Conservation (phyloP, 2,113 vertebrate species). For the Toxotes jaculatrix region DNA sequence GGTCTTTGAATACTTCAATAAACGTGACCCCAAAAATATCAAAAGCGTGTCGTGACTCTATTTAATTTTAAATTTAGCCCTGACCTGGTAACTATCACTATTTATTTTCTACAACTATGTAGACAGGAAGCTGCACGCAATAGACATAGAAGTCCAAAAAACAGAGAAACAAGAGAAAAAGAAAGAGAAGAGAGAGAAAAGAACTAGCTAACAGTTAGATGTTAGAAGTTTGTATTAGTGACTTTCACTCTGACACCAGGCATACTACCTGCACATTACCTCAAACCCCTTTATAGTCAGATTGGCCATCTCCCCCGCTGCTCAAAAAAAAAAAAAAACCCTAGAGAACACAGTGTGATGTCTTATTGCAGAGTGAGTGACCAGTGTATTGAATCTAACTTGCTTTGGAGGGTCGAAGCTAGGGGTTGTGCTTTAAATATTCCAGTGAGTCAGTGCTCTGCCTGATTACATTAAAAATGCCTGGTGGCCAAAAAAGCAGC, state of each 20-base stretch:
- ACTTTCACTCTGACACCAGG: no score
- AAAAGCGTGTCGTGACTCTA: slow-evolving; percentile 1
- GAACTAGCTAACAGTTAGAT: no score
- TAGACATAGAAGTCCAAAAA: not conserved
- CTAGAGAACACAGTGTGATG: not conserved
- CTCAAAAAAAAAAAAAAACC: no score
- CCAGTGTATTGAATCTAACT: not conserved
- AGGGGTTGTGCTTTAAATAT: slow-evolving; percentile 3
- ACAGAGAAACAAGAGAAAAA: no score
- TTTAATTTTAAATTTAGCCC: not conserved
- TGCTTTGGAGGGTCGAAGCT: not conserved
- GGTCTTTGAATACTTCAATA: not conserved
- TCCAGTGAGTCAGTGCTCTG: slow-evolving; percentile 16
- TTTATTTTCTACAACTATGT: not conserved
- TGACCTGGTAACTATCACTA: not conserved
- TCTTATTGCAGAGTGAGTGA: not conserved
- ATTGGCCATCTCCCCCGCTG: no score
- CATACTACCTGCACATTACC: no score
- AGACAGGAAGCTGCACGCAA: not conserved
- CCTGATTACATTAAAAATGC: slow-evolving; percentile 15
- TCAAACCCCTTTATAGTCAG: no score
- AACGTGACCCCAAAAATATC: not conserved
- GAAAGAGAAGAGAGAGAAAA: no score
- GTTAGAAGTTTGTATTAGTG: no score
- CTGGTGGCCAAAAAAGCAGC: slow-evolving; percentile 19